These are phyloP conservation scores for Tolypeutes matacus DNA, from an alignment of 2,797 vertebrate species.

Conservation along the genomic window DNA sequence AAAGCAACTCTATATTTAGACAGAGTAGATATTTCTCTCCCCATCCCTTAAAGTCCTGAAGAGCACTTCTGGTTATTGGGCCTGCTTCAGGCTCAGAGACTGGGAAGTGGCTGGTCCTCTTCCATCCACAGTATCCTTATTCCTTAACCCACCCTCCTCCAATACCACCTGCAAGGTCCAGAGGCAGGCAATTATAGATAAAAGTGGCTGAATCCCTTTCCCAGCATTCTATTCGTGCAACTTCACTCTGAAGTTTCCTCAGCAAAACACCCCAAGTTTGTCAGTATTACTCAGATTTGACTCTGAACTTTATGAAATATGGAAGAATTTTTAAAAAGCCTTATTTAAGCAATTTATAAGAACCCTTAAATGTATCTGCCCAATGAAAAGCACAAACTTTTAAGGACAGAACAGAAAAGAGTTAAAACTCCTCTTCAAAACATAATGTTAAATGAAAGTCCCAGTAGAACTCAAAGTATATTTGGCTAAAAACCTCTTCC, in stretches of 20 bases:
- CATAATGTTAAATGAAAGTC: neutral
- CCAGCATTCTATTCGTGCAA: neutral
- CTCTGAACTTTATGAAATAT: neutral
- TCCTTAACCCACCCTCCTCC: neutral
- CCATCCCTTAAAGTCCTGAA: neutral
- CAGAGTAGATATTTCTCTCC: neutral
- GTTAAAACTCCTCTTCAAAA: conserved; percentile 63
- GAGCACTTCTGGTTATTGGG: neutral
- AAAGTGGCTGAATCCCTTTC: conserved; percentile 1
- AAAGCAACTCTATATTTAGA: neutral
- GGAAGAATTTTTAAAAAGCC: conserved; percentile 37
- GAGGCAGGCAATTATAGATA: neutral
- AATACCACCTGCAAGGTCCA: conserved; percentile 72
- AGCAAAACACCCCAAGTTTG: neutral
- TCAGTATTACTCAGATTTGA: neutral
- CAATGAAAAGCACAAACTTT: conserved; percentile 42
- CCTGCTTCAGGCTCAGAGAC: no score
- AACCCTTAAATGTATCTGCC: neutral
- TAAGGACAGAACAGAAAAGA: conserved; percentile 3
- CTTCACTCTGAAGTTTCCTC: neutral
- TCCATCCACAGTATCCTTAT: neutral
- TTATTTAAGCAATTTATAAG: conserved; percentile 37
- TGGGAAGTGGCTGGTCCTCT: neutral
- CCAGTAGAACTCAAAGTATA: conserved; percentile 30
- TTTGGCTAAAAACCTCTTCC: conserved; percentile 62